Evolutionary conservation across 2,113 vertebrate genomes (phyloP), one percentile per base, ranked within the genome.

Genomic region (Eira barbara): DNA sequence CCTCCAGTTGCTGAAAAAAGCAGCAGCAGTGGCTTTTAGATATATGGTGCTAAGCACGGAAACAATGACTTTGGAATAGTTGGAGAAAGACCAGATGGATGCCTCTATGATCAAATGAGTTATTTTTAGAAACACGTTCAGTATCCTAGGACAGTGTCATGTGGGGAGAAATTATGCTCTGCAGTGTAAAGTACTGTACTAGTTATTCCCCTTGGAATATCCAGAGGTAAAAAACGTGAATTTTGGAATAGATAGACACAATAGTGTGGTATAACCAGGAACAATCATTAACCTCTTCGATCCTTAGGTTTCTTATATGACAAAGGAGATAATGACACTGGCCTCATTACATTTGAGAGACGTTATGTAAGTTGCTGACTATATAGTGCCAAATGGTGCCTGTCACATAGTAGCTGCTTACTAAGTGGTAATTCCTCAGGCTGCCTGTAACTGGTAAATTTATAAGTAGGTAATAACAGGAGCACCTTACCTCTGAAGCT

Each of bases 41-140:
- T 47, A 39, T 7, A 80, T 55, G 61, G 15, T 67, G 88, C 95
- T 94, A 79, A 95, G 81, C 29, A 79, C 47, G 80, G 15, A 92
- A 97, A 95, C 1, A 18, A 42, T 79, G 67, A 74, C 95, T 97
- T 98, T 92, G 82, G 95, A 95, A 86, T 85, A 93, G 73, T 52
- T 97, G 95, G 96, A 97, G 89, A 84, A 85, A 97, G 95, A 94
- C 96, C 98, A 98, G 96, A 78, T 82, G 92, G 97, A 98, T 93
- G 80, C 81, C 81, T 83, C 71, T 65, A 47, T 92, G 95, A 98
- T 91, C 31, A 78, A 91, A 59, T 13, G 3, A 1, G 34, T 29
- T 98, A 96, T 98, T 98, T 98, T 98, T 97, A 97, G 97, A 98
- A 98, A 91, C 59, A 94, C 65, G 81, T 84, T 94, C 95, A 87